A percentile compares a stretch with the other conserved stretches of the same genome.
Evolutionary conservation across 2,113 vertebrate genomes (phyloP).

Genomic region (Pterocles gutturalis): DNA sequence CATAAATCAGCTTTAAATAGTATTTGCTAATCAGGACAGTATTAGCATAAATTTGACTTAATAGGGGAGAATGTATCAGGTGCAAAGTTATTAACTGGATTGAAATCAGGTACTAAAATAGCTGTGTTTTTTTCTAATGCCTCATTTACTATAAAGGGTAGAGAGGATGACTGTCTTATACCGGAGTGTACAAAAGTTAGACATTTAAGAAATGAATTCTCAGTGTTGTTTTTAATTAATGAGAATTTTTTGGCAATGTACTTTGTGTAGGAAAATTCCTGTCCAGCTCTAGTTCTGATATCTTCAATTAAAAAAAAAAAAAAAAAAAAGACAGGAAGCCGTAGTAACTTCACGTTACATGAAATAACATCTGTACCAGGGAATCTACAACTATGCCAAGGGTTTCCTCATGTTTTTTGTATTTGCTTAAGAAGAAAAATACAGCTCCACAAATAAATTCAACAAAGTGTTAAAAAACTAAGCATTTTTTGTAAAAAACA

Average conservation of each 20-base stretch:
- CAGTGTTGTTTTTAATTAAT: neutral
- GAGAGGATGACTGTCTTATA: neutral
- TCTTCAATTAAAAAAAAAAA: neutral
- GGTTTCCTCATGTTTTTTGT: neutral
- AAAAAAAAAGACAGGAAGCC: neutral
- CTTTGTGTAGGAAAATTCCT: neutral
- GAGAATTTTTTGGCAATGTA: neutral
- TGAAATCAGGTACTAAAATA: slow-evolving; percentile 60
- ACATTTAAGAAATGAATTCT: neutral
- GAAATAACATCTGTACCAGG: neutral
- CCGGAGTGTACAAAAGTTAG: neutral
- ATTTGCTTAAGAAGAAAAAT: neutral
- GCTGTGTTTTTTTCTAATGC: neutral
- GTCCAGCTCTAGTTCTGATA: neutral
- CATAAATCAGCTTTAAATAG: slow-evolving; percentile 48
- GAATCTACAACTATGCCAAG: neutral
- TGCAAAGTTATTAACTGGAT: slow-evolving; percentile 39
- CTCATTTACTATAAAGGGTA: neutral
- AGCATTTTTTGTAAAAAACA: neutral
- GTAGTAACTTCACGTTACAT: neutral
- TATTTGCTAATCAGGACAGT: slow-evolving; percentile 46
- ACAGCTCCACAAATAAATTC: neutral
- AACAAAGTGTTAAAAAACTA: neutral
- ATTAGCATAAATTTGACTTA: slow-evolving; percentile 67
- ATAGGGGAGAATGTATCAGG: slow-evolving; percentile 5